Evolutionary conservation across 2,888 invertebrate genomes (phyloP), one percentile per base, ranked within the genome.

Genomic region (Drosophila robusta): DNA sequence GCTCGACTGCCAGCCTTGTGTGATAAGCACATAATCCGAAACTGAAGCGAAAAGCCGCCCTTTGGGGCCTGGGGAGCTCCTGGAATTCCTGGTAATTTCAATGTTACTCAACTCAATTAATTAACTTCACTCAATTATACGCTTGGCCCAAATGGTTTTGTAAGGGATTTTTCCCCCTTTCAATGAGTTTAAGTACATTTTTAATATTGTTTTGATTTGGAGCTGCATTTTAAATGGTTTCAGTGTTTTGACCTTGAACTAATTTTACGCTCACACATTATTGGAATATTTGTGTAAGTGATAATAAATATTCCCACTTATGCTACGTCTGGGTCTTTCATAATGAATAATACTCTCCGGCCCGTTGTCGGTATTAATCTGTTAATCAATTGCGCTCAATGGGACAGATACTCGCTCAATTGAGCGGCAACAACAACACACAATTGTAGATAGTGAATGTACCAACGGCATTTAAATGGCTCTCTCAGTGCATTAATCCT

Each of bases 331-430:
- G 36, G 39, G 24, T 47, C 63, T 68, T 68, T 66, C 58, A 47
- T 41, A 62, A 51, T 58, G 55, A 73, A 47, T 24, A 64, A 42
- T 49, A 11, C 38, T 64, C 63, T 36, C 47, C 41, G 39, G 56
- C 39, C 32, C 24, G 34, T 39, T 70, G n/a, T n/a, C n/a, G n/a
- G n/a, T 52, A 47, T 69, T 83, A 89, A 87, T 83, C 89, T 75
- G 56, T 75, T 83, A 83, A 82, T 82, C 82, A 62, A 86, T 80
- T 64, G 70, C 56, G 84, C 82, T 82, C 82, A 88, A 73, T 82
- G 47, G 44, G 51, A 52, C 52, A 60, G 56, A 45, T 36, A 46
- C 51, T 75, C 80, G 80, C 84, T 83, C 85, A 83, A 87, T 80
- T 78, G 62, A 76, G 52, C 18, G 47, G 49, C 66, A 64, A 50